phyloP scores from a whole-genome alignment of 1,140 invertebrate species.

The fruit fly (Drosophila melanogaster) region DNA sequence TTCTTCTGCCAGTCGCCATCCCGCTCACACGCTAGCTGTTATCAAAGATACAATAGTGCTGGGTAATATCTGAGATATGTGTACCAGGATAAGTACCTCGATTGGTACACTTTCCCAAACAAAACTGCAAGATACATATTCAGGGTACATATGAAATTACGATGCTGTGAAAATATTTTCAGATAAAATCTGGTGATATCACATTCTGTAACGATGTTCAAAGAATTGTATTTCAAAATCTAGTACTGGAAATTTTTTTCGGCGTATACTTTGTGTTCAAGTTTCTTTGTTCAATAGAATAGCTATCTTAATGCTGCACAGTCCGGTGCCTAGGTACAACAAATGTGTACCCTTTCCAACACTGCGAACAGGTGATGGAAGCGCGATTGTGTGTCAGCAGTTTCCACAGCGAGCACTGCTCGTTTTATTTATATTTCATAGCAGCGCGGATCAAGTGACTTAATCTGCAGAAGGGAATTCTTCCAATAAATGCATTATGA shows the following conservation, averaged over 20 bases:
- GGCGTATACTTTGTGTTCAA: background rate
- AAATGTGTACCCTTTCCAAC: background rate
- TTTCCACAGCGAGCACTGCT: slow-evolving; percentile 44
- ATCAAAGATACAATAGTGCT: slow-evolving; percentile 21
- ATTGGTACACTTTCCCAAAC: no score
- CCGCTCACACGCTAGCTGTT: slow-evolving; percentile 34
- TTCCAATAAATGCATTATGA: slow-evolving; percentile 67
- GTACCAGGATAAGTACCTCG: background rate
- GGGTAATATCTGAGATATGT: background rate
- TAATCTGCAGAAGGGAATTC: background rate
- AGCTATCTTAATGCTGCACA: no score
- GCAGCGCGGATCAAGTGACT: slow-evolving; percentile 29
- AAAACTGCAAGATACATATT: no score
- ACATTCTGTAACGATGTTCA: no score
- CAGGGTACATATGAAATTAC: no score
- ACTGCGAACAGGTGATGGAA: slow-evolving; percentile 41
- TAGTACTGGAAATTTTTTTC: no score
- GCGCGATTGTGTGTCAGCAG: slow-evolving; percentile 55
- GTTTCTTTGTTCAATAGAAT: background rate
- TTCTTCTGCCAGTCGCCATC: slow-evolving; percentile 6
- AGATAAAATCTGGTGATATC: no score
- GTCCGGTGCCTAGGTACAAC: background rate
- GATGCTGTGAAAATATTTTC: no score
- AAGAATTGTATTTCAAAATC: no score
- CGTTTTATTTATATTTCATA: slow-evolving; percentile 44